These are phyloP conservation scores for Salmo trutta DNA, from an alignment of 2,797 vertebrate species.

Conservation along the genomic window DNA sequence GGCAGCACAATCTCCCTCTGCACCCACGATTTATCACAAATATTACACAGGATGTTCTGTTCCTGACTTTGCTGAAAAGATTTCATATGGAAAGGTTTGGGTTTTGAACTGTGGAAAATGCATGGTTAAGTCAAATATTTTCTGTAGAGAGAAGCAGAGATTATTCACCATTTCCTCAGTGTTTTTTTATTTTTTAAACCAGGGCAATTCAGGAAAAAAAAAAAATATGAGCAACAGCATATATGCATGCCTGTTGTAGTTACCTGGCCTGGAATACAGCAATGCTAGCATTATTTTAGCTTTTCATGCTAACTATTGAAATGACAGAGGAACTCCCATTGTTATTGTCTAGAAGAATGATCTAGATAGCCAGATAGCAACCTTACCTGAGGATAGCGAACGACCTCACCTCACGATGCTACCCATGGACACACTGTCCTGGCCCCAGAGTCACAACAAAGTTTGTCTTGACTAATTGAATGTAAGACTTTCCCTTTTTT, in stretches of 20 bases:
- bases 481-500: constrained; percentile 68
- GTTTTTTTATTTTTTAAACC: constrained; percentile 39
- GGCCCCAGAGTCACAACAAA: constrained; percentile 36
- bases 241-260: background rate
- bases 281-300: background rate
- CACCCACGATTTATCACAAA: constrained; percentile 68
- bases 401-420: background rate
- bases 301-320: background rate
- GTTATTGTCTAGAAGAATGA: background rate
- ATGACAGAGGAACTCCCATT: background rate
- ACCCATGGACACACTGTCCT: constrained; percentile 35
- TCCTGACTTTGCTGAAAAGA: constrained; percentile 48
- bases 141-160: constrained; percentile 43
- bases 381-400: background rate
- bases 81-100: constrained; percentile 54
- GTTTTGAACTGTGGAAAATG: constrained; percentile 53
- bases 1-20: constrained; percentile 53
- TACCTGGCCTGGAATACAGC: background rate
- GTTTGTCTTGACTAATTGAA: constrained; percentile 57
- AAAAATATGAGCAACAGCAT: constrained; percentile 31
- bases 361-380: background rate
- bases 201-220: constrained; percentile 50
- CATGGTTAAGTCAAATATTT: constrained; percentile 42
- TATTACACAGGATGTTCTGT: constrained; percentile 58
- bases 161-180: constrained; percentile 33